Evolutionary conservation across 2,888 invertebrate species (phyloP).

Genomic region (Endotricha flammealis): DNA sequence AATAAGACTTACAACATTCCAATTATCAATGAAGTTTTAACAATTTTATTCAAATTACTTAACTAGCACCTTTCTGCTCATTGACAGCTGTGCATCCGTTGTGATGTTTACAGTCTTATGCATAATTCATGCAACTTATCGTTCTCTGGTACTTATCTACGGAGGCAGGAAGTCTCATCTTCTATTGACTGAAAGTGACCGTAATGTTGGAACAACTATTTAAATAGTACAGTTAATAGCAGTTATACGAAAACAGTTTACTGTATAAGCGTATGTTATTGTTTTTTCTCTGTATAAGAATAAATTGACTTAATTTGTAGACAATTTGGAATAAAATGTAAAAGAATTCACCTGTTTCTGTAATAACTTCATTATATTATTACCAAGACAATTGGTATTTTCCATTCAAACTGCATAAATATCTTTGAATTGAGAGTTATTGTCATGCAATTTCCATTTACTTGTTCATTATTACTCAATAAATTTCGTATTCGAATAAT

Average conservation of each 20-base stretch:
- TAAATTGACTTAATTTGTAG: no score
- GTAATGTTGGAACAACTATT: conserved; percentile 15
- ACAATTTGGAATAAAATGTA: no score
- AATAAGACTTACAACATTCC: background rate
- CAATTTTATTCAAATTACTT: background rate
- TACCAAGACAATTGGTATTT: no score
- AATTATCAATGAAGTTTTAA: no score
- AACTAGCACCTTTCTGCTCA: conserved; percentile 15
- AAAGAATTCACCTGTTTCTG: no score
- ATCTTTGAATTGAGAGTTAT: no score
- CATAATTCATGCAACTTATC: conserved; percentile 32
- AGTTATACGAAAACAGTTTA: conserved; percentile 2
- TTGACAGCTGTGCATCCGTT: conserved; percentile 27
- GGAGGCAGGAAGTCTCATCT: conserved; percentile 44
- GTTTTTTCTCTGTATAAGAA: no score
- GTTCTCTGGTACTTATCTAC: conserved; percentile 37
- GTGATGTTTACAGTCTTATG: conserved; percentile 24
- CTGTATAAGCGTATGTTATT: background rate
- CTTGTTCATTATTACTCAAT: no score
- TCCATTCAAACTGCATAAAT: no score
- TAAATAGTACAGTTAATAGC: background rate
- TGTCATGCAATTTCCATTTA: no score
- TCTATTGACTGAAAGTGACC: conserved; percentile 13
- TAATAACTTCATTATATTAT: no score
- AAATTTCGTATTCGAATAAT: no score